Conservation (phyloP, 2,797 vertebrate genomes). For the Menidia menidia region DNA sequence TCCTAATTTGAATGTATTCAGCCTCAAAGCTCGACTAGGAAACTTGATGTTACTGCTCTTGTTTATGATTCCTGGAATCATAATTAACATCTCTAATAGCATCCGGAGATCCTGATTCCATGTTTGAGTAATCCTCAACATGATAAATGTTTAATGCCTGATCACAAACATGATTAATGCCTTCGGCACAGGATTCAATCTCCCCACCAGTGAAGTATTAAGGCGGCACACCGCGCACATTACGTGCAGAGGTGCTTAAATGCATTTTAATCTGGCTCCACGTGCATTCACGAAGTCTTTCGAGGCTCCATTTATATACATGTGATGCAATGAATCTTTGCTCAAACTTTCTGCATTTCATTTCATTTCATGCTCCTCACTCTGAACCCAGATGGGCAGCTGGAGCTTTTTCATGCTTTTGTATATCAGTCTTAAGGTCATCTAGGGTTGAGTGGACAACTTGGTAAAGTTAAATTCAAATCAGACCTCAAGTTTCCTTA, state of each 20-base stretch:
- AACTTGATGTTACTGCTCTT: conserved; percentile 7
- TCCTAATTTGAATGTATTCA: neutral
- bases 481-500: no score
- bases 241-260: neutral
- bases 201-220: conserved; percentile 17
- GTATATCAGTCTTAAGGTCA: neutral
- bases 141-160: conserved; percentile 53
- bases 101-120: conserved; percentile 27
- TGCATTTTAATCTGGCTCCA: neutral
- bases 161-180: conserved; percentile 51
- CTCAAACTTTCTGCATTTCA: neutral
- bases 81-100: conserved; percentile 49
- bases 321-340: neutral
- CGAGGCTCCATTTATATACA: neutral
- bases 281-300: neutral
- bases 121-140: conserved; percentile 38
- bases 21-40: neutral
- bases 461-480: no score
- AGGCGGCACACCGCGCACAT: neutral
- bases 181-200: conserved; percentile 26
- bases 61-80: conserved; percentile 34
- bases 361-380: neutral
- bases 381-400: neutral
- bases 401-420: neutral
- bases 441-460: neutral